phyloP scores from a whole-genome alignment of 2,888 invertebrate genomes.

The Saturnia pavonia region DNA sequence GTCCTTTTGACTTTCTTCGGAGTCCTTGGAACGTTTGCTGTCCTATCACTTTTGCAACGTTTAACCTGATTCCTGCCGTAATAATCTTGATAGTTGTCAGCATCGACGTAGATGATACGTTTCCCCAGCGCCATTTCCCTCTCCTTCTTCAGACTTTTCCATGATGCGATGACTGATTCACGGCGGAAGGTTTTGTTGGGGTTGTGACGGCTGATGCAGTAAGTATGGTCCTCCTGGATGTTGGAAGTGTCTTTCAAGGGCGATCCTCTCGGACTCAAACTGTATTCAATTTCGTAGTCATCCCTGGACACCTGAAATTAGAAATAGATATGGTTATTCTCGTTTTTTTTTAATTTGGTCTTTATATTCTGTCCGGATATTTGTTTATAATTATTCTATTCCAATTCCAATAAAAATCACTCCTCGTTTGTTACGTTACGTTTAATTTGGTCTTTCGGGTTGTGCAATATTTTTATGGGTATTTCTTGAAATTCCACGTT shows the following conservation, averaged over 20 bases:
- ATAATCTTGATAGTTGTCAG: constrained; percentile 70
- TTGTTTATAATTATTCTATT: neutral
- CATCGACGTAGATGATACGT: constrained; percentile 68
- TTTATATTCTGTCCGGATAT: neutral
- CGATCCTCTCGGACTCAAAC: constrained; percentile 68
- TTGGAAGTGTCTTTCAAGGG: constrained; percentile 75
- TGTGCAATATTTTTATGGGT: constrained; percentile 66
- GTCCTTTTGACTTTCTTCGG: constrained; percentile 74
- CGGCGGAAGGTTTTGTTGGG: constrained; percentile 76
- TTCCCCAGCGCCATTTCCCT: constrained; percentile 75
- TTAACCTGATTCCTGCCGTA: constrained; percentile 75
- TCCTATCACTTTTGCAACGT: constrained; percentile 74
- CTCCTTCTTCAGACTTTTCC: constrained; percentile 77
- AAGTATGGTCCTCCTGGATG: constrained; percentile 67
- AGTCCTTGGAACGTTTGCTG: constrained; percentile 53
- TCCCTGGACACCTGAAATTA: constrained; percentile 75
- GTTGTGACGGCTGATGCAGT: constrained; percentile 76
- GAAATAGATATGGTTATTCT: constrained; percentile 38
- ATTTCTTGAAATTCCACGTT: constrained; percentile 58
- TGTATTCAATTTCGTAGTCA: constrained; percentile 74
- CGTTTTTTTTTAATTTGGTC: constrained; percentile 12
- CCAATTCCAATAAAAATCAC: constrained; percentile 39
- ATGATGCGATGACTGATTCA: constrained; percentile 77
- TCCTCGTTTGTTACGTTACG: constrained; percentile 37
- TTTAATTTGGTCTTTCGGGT: constrained; percentile 51